Evolutionary conservation across 2,797 vertebrate species (phyloP).

Genomic region (Xyrichtys novacula): DNA sequence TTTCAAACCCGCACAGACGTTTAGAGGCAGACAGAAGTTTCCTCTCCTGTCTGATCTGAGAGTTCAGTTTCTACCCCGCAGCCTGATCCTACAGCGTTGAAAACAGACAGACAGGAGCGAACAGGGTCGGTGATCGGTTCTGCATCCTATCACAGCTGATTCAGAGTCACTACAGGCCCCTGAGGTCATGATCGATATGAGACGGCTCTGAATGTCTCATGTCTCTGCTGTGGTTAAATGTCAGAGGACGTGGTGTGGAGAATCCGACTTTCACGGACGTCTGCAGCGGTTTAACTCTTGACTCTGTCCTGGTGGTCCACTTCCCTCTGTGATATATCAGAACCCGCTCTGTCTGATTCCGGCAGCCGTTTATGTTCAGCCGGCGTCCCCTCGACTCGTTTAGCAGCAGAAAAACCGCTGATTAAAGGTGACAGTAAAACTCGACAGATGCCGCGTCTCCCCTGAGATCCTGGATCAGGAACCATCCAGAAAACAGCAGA

Average conservation of each 20-base stretch:
- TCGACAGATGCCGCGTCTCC: background rate
- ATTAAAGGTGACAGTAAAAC: background rate
- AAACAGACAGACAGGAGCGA: background rate
- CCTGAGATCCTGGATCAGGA: constrained; percentile 4
- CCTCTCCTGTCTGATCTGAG: too few species aligned
- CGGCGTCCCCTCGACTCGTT: background rate
- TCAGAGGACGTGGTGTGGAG: background rate
- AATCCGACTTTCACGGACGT: background rate
- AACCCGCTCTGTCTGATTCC: background rate
- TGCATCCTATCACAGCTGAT: background rate
- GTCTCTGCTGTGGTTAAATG: constrained; percentile 3
- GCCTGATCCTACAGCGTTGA: background rate
- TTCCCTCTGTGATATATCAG: too few species aligned
- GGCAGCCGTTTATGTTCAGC: background rate
- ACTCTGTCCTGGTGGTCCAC: background rate
- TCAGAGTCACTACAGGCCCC: background rate
- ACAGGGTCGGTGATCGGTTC: background rate
- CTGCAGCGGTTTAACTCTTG: background rate
- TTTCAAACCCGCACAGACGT: too few species aligned
- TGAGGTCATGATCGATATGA: background rate
- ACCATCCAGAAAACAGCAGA: constrained; percentile 1
- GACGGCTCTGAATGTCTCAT: background rate
- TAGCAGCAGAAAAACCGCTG: background rate
- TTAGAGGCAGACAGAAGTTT: too few species aligned
- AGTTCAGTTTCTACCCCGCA: background rate